Percentiles rank a stretch among this genome's conserved stretches.
phyloP scores from a whole-genome alignment of 2,888 invertebrate species.

The Dorcus hopei region DNA sequence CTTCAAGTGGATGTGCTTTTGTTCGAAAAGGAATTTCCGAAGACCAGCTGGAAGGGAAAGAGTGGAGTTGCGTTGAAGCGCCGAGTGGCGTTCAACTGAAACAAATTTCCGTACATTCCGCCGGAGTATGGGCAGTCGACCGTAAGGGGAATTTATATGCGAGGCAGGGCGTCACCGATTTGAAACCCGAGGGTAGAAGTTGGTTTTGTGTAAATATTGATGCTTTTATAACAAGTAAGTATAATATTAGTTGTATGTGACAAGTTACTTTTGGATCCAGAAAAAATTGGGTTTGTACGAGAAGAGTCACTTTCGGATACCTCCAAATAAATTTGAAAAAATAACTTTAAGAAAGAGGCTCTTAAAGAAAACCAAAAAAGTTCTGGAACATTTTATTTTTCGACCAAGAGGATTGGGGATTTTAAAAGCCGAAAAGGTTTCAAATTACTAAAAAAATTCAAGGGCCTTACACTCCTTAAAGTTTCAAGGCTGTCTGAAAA shows the following conservation, averaged over 20 bases:
- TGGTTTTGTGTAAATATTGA: slow-evolving; percentile 71
- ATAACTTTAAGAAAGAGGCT: no score
- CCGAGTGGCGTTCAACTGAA: slow-evolving; percentile 65
- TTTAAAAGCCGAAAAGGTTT: no score
- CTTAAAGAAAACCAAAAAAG: no score
- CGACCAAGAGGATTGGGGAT: no score
- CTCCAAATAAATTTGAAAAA: no score
- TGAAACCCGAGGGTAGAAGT: slow-evolving; percentile 78
- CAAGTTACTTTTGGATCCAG: not conserved
- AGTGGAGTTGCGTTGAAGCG: slow-evolving; percentile 79
- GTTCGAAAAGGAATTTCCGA: slow-evolving; percentile 72
- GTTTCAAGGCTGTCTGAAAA: no score
- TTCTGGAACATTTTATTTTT: no score
- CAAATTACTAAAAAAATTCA: no score
- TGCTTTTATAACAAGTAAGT: slow-evolving; percentile 54
- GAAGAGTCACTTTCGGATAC: no score
- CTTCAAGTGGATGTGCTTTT: slow-evolving; percentile 81
- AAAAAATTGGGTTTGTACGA: no score
- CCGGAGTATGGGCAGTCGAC: slow-evolving; percentile 80
- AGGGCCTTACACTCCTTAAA: no score
- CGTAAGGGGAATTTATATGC: slow-evolving; percentile 70
- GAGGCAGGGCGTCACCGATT: slow-evolving; percentile 70
- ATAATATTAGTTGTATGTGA: not conserved
- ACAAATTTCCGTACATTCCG: slow-evolving; percentile 69
- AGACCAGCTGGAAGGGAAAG: slow-evolving; percentile 62